phyloP scores from a whole-genome alignment of 2,113 vertebrate genomes.

The Verasper variegatus region DNA sequence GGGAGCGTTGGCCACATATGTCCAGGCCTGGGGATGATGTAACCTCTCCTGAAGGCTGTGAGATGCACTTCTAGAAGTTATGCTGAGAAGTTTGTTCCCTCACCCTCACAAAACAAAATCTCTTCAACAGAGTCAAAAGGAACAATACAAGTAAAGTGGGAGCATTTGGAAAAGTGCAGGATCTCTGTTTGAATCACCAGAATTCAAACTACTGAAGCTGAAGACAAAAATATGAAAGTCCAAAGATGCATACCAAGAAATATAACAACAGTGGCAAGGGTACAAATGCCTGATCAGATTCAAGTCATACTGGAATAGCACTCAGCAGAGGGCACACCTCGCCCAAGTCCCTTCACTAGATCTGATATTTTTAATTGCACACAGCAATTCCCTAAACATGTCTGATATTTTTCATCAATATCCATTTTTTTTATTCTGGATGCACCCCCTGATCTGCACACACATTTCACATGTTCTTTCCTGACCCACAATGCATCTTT shows the following conservation, averaged over 20 bases:
- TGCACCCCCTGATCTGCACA: no score
- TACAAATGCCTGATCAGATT: not conserved
- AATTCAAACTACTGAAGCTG: no score
- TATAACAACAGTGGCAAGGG: not conserved
- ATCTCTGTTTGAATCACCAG: no score
- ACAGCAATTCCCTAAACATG: no score
- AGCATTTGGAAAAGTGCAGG: not conserved
- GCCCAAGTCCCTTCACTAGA: no score
- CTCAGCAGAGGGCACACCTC: no score
- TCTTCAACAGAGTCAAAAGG: constrained; percentile 2
- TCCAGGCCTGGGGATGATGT: constrained; percentile 56
- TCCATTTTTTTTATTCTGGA: no score
- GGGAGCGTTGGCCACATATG: constrained; percentile 40
- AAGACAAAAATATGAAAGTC: not conserved
- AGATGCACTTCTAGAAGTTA: constrained; percentile 19
- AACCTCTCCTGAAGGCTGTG: constrained; percentile 43
- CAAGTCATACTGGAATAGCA: not conserved
- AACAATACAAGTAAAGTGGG: not conserved
- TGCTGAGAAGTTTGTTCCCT: constrained; percentile 8
- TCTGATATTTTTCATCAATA: no score
- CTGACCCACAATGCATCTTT: no score
- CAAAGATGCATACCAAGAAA: not conserved
- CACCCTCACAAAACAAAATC: constrained; percentile 5
- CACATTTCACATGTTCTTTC: no score
- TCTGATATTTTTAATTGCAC: no score